Evolutionary conservation across 1,140 invertebrate genomes (phyloP), one percentile per base, ranked within the genome.

Genomic region (Andricus grossulariae): DNA sequence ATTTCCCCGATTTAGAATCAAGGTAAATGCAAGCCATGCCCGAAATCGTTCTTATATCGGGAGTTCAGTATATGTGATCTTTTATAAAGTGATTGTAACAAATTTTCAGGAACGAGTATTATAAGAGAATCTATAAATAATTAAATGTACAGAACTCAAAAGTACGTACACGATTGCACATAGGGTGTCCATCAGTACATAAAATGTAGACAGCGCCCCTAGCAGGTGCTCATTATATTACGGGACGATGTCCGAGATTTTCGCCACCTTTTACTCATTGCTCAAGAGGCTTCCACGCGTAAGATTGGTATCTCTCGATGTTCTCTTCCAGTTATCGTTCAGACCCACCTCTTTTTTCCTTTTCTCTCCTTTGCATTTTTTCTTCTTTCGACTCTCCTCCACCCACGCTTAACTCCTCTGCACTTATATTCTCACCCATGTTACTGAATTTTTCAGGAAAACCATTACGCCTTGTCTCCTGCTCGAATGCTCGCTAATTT

Each of bases 141-240:
- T 32, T 32, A 45, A 45, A 45, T 45, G 0, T 45, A 8, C 39
- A 11, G 39, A 1, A 7, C 7, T 10, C 1, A 45, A 45, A 45
- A 45, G 39, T 45, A 45, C 39, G 39, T 45, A 11, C 39, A 45
- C 75, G 78, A 84, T 50, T 54, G 75, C 45, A 57, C 80, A 77
- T 84, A 76, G 78, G 74, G 80, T 83, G 85, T 87, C 80, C 82
- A 80, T 84, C 83, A 86, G 83, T 87, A 85, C 84, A 82, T 80
- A 85, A 79, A 84, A 87, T 87, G 87, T 88, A 85, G 87, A 87
- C 87, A 86, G 85, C 84, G 83, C 80, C 86, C 86, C 87, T 87
- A 88, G 87, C 87, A 88, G 87, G 88, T 88, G 87, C 88, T 89
- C 88, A 89, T 89, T 88, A 89, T 87, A 89, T 88, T 89, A 89